Conservation (phyloP, 2,888 invertebrate species). For the Platycheirus rosarum region DNA sequence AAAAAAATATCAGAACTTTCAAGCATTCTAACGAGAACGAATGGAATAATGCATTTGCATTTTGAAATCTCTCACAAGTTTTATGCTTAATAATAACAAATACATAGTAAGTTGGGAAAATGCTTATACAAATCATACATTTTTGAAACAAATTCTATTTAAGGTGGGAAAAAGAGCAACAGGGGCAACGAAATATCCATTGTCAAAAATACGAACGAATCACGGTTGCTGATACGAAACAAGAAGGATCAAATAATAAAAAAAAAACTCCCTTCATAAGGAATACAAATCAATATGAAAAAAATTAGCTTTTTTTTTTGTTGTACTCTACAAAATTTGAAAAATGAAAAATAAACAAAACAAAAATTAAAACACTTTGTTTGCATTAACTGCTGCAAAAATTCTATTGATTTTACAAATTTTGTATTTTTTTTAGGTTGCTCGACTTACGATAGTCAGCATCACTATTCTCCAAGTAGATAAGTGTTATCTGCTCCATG, state of each 20-base stretch:
- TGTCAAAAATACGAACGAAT: conserved; percentile 72
- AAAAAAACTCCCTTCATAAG: conserved; percentile 39
- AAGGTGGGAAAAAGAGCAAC: conserved; percentile 67
- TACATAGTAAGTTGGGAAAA: conserved; percentile 61
- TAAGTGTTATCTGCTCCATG: conserved; percentile 96
- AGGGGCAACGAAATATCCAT: conserved; percentile 73
- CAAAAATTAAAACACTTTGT: conserved; percentile 44
- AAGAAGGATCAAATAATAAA: conserved; percentile 54
- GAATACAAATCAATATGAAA: conserved; percentile 39
- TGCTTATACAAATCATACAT: conserved; percentile 64
- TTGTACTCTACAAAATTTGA: conserved; percentile 69
- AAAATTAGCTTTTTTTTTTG: conserved; percentile 47
- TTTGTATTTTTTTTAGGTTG: conserved; percentile 78
- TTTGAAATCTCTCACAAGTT: conserved; percentile 63
- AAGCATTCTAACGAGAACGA: conserved; percentile 68
- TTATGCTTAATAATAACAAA: conserved; percentile 43
- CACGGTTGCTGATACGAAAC: conserved; percentile 71
- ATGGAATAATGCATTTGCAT: conserved; percentile 63
- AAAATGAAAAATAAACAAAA: conserved; percentile 56
- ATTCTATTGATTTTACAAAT: conserved; percentile 61
- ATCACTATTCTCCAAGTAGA: conserved; percentile 93
- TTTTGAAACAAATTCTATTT: conserved; percentile 46
- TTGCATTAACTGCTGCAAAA: conserved; percentile 67
- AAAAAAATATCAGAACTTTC: conserved; percentile 57
- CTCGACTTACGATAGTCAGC: conserved; percentile 84